Base-by-base conservation (phyloP, 1,140 invertebrate species). In the Mercenaria mercenaria region DNA sequence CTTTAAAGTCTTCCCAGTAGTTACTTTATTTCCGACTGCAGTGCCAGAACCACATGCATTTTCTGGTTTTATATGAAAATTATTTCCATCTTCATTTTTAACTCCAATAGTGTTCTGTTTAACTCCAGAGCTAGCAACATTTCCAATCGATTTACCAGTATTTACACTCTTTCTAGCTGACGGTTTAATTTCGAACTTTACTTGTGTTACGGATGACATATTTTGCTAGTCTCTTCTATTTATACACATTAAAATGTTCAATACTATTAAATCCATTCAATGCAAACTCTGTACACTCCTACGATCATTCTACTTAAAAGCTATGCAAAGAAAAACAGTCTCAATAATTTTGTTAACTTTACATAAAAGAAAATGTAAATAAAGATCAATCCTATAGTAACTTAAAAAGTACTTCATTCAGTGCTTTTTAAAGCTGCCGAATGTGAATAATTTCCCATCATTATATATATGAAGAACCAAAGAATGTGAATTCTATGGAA, bases 111-210 rank as follows among this genome's bases (percentile, higher is more conserved):
- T 20, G 20, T 76, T 26, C 50, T 56, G 76, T 79, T 76, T 56
- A 56, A 56, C 50, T 79, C 18, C 47, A 32, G 50, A 32, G 47
- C 26, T 79, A 56, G 47, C 76, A 79, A 79, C 76, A 52, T 56
- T 50, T 79, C 47, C 47, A 32, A 79, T 79, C 32, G 47, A 79
- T 74, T 74, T 74, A 74, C 39, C 23, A 0, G 15, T 52, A 72
- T 39, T 79, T 13, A 32, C 34, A 39, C 26, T 52, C 69, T 74
- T 85, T 72, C 47, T 74, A 26, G 47, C 50, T 34, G 83, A 23
- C 32, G 83, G 83, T 85, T 85, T 85, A 59, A 85, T 85, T 56
- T 85, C 47, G 11, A 85, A 32, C 47, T 72, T 85, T 34, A 85
- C 43, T 69, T 85, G 83, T 47, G 10, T 85, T 32, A 85, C 83